A percentile compares a stretch with the other conserved stretches of the same genome.
Conservation (phyloP, 2,797 vertebrate species). For the Sebastes iracundus region DNA sequence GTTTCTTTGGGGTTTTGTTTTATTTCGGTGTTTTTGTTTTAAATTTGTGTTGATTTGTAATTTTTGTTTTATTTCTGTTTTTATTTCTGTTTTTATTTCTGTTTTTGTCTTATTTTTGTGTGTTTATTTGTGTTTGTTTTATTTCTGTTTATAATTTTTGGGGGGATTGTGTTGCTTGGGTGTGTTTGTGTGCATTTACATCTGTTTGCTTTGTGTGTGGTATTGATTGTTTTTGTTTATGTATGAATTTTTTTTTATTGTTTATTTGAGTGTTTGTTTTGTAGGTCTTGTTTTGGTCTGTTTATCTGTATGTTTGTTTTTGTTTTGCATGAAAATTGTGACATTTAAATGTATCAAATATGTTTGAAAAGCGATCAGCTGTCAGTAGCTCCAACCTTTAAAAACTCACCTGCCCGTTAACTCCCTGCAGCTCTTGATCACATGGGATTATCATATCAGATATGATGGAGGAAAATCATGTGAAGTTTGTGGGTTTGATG, state of each 20-base stretch:
- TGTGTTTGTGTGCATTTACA: no score
- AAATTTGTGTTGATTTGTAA: background rate
- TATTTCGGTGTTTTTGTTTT: background rate
- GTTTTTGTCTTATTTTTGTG: no score
- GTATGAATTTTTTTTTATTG: background rate
- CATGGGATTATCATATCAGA: constrained; percentile 13
- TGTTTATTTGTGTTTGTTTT: no score
- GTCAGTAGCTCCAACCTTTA: background rate
- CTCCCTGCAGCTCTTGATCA: background rate
- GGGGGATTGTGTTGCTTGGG: no score
- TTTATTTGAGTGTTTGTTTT: background rate
- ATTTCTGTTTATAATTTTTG: no score
- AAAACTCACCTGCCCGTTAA: background rate
- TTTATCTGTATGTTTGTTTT: background rate
- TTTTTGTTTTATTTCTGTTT: background rate
- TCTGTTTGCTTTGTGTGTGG: no score
- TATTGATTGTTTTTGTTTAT: background rate
- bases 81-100: no score
- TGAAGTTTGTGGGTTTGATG: constrained; percentile 20
- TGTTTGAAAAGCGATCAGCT: no score
- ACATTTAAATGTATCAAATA: background rate
- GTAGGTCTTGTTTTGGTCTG: background rate
- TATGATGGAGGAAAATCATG: constrained; percentile 8
- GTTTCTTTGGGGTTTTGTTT: background rate
- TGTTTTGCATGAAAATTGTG: background rate